These are phyloP conservation scores for Halichondria panicea DNA, from an alignment of 37 sponge, comb jelly and placozoan genomes.

Conservation along the genomic window DNA sequence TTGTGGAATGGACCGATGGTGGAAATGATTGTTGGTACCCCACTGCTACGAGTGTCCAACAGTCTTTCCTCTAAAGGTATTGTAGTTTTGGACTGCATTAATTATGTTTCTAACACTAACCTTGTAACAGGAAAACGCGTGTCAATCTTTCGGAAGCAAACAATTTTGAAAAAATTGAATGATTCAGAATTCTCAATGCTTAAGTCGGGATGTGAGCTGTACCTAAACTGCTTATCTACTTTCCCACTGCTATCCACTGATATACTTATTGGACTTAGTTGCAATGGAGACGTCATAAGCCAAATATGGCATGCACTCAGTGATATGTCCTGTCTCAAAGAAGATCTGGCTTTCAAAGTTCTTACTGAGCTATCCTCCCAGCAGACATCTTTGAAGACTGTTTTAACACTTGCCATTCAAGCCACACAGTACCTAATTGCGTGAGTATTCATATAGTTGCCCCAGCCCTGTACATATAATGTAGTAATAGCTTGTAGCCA, in stretches of 20 bases:
- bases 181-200: conserved; percentile 19
- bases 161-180: too few species aligned
- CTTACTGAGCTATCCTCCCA: not conserved
- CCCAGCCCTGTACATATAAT: too few species aligned
- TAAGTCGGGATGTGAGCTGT: conserved; percentile 26
- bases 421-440: conserved; percentile 45
- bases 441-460: too few species aligned
- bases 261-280: conserved; percentile 72
- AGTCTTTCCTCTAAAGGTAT: too few species aligned
- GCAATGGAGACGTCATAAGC: conserved; percentile 48
- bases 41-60: too few species aligned
- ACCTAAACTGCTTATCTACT: conserved; percentile 26
- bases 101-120: too few species aligned
- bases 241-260: conserved; percentile 45
- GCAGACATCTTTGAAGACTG: not conserved
- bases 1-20: conserved; percentile 46
- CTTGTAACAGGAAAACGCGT: conserved; percentile 15
- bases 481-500: too few species aligned
- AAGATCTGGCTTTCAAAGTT: not conserved
- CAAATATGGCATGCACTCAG: conserved; percentile 70
- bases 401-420: conserved; percentile 47
- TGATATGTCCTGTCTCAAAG: not conserved
- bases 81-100: too few species aligned
- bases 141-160: conserved; percentile 15
- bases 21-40: too few species aligned